Evolutionary conservation across 2,797 vertebrate genomes (phyloP), one percentile per base, ranked within the genome.

Genomic region (Onychomys leucogaster): DNA sequence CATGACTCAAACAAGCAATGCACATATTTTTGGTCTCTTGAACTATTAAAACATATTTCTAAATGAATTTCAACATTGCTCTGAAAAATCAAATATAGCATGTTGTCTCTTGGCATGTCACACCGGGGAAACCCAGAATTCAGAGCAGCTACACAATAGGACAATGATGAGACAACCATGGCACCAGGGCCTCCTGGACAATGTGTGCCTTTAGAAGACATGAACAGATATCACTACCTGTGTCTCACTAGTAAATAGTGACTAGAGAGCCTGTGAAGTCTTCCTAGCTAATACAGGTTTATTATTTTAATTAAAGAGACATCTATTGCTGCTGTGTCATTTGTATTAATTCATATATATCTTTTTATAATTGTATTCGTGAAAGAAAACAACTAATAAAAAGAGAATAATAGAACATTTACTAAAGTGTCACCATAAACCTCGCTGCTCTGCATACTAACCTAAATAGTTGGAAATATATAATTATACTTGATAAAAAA

Each of bases 201-300:
- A 32, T 5, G 84, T 43, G 90, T 89, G 16, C 77, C 95, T 96
- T 95, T 95, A 49, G 83, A 80, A 73, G 69, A 34, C 97, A 84
- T 76, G 76, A 34, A 8, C 73, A 90, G 91, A 78, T 94, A 52
- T 41, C 75, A 85, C 90, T 93, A 93, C 91, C 71, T 94, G 32
- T 97, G 67, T 98, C 98, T 96, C 86, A 91, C 78, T 76, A 94
- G 71, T 94, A 96, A 96, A 86, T 49, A 92, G 77, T 84, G 61
- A 61, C 29, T 88, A 25, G 25, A 23, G 6, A 65, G 14, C 59
- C 57, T 93, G 95, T 96, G 59, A 19, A 67, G 37, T 23, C 21
- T 27, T 93, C 5, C 0, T 0, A 87, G 91, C 41, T 95, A 97
- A 37, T 80, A 75, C 78, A 93, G 73, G 92, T 86, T 90, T 86